phyloP scores from a whole-genome alignment of 2,113 vertebrate species.

The Phycodurus eques region DNA sequence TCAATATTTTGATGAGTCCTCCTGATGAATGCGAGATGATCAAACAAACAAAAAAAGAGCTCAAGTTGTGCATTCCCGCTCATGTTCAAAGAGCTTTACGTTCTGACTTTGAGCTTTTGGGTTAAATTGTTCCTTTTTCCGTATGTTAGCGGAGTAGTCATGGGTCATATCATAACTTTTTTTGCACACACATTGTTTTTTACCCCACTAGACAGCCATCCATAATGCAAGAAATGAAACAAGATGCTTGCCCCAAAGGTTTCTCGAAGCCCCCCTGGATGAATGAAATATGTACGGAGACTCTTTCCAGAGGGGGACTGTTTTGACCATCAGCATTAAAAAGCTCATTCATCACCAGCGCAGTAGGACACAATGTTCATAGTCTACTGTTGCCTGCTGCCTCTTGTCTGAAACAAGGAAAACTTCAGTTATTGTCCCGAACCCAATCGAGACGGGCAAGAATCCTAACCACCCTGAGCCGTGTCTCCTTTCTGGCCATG shows the following conservation, averaged over 20 bases:
- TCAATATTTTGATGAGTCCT: conserved; percentile 9
- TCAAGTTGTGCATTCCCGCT: conserved; percentile 3
- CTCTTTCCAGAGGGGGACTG: conserved; percentile 10
- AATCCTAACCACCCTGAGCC: conserved; percentile 25
- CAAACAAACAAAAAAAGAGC: conserved; percentile 1
- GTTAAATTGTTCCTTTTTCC: neutral
- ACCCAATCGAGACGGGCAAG: conserved; percentile 34
- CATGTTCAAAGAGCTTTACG: conserved; percentile 8
- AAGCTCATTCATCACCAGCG: conserved; percentile 46
- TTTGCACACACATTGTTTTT: neutral
- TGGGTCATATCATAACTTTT: neutral
- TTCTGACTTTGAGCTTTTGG: neutral
- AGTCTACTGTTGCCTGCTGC: conserved; percentile 31
- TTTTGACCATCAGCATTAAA: conserved; percentile 42
- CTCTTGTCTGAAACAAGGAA: conserved; percentile 11
- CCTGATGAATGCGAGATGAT: conserved; percentile 23
- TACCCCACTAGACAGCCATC: conserved; percentile 5
- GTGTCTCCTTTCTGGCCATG: conserved; percentile 37
- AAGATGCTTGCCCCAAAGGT: conserved; percentile 5
- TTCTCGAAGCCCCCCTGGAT: conserved; percentile 10
- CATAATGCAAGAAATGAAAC: conserved; percentile 24
- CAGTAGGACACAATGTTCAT: conserved; percentile 18
- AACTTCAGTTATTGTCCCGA: conserved; percentile 23
- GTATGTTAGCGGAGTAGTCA: conserved; percentile 6
- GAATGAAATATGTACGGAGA: conserved; percentile 18